Evolutionary conservation across 1,140 invertebrate species (phyloP).

Genomic region (Pinna nobilis): DNA sequence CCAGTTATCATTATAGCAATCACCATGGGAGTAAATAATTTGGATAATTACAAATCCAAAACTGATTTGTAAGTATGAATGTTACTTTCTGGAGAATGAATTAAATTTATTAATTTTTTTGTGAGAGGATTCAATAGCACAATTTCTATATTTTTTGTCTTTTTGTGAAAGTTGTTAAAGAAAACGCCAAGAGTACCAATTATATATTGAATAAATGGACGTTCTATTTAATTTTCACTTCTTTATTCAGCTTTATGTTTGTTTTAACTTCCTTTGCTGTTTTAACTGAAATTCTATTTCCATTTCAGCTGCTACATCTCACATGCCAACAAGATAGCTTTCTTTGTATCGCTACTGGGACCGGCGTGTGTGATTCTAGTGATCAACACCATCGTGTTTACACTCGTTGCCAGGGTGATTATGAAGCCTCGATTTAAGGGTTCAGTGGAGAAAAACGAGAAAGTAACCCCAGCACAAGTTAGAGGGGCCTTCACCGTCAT

Average conservation of each 20-base stretch:
- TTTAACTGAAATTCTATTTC: constrained; percentile 11
- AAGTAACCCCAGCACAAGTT: constrained; percentile 72
- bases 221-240: background rate
- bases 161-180: too few relatives aligned
- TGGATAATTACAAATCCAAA: constrained; percentile 63
- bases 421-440: constrained; percentile 70
- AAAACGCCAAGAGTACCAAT: too few relatives aligned
- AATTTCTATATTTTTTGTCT: too few relatives aligned
- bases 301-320: constrained; percentile 74
- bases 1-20: constrained; percentile 71
- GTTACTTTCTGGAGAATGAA: too few relatives aligned
- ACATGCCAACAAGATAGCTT: constrained; percentile 67
- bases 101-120: too few relatives aligned
- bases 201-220: too few relatives aligned
- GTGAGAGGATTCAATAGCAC: too few relatives aligned
- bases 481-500: constrained; percentile 78
- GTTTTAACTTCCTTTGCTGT: background rate
- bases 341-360: constrained; percentile 74
- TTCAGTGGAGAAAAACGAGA: constrained; percentile 44
- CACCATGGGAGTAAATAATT: constrained; percentile 66
- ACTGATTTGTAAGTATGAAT: constrained; percentile 66
- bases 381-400: constrained; percentile 76
- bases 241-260: background rate
- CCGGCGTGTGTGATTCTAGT: constrained; percentile 76
- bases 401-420: constrained; percentile 76